Evolutionary conservation across 2,113 vertebrate species (phyloP).

Genomic region (Brachyhypopomus occidentalis): DNA sequence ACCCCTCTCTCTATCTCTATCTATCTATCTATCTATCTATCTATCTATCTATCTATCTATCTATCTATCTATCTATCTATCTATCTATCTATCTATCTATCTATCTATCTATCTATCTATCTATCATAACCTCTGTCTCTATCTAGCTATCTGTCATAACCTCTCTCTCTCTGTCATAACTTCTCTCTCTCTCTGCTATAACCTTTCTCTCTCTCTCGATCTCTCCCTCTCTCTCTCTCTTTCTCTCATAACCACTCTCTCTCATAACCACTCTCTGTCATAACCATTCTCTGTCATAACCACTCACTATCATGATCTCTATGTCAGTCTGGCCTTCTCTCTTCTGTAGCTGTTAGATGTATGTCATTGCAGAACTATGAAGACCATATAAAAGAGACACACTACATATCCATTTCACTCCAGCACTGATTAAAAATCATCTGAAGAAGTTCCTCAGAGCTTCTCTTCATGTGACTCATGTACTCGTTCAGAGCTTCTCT

Average conservation of each 20-base stretch:
- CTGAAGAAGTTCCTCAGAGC: background rate
- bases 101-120: background rate
- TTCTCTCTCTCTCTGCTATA: background rate
- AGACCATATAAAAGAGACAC: constrained; percentile 35
- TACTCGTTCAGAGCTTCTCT: too few species aligned
- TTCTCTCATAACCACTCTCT: too few species aligned
- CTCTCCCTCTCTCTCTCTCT: background rate
- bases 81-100: background rate
- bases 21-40: background rate
- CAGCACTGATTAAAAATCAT: constrained; percentile 17
- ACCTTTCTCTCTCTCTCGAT: background rate
- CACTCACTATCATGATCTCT: background rate
- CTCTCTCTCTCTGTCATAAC: background rate
- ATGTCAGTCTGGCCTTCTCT: too few species aligned
- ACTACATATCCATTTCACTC: constrained; percentile 29
- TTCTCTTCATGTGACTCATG: background rate
- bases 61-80: background rate
- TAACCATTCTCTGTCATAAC: background rate
- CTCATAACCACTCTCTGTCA: background rate
- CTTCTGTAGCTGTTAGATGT: background rate
- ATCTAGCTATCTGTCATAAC: background rate
- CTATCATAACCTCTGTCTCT: background rate
- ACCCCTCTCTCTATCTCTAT: background rate
- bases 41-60: background rate
- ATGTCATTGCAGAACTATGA: background rate